phyloP scores from a whole-genome alignment of 2,888 invertebrate species.

The Pristionchus entomophagus region DNA sequence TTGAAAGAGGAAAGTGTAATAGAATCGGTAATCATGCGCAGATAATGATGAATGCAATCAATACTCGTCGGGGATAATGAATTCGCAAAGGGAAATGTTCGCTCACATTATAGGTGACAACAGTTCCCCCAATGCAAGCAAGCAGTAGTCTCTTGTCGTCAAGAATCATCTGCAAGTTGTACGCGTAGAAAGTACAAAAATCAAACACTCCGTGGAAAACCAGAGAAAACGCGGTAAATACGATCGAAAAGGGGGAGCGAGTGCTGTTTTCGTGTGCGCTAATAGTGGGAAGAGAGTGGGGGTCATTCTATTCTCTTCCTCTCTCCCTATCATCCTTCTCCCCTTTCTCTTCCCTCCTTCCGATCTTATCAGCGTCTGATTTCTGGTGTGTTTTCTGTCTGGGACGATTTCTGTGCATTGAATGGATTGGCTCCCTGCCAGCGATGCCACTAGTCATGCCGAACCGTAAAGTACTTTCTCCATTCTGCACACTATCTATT shows the following conservation, averaged over 20 bases:
- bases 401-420: too few relatives aligned
- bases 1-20: too few relatives aligned
- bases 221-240: not conserved
- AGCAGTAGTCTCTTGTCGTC: conserved; percentile 20
- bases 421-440: too few relatives aligned
- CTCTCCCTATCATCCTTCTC: not conserved
- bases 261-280: not conserved
- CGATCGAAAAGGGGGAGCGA: not conserved
- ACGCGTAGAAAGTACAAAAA: not conserved
- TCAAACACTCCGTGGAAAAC: not conserved
- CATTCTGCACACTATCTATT: too few relatives aligned
- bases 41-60: too few relatives aligned
- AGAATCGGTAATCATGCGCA: too few relatives aligned
- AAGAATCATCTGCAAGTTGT: not conserved
- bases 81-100: not conserved
- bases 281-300: not conserved
- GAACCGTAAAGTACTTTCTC: too few relatives aligned
- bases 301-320: not conserved
- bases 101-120: conserved; percentile 36
- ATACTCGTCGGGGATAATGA: too few relatives aligned
- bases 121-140: not conserved
- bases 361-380: not conserved
- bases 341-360: not conserved
- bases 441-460: too few relatives aligned
- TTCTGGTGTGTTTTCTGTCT: not conserved